These are phyloP conservation scores for Cataglyphis hispanica DNA, from an alignment of 1,140 invertebrate genomes.

Conservation along the genomic window DNA sequence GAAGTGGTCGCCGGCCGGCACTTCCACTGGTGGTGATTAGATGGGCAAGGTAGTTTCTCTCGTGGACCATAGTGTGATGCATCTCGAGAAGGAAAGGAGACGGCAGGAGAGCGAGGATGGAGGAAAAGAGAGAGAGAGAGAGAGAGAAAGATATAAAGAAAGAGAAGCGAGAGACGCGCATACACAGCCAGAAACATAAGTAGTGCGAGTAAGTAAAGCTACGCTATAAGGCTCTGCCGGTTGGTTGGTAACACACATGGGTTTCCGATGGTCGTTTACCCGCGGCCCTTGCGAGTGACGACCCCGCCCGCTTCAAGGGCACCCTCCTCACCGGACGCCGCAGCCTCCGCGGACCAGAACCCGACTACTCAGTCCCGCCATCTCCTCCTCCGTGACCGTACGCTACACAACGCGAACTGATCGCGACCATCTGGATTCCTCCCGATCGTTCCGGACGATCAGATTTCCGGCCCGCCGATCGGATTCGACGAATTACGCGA, in stretches of 20 bases:
- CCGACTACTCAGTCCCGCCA: conserved; percentile 75
- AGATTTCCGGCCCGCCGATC: conserved; percentile 29
- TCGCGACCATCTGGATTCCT: conserved; percentile 78
- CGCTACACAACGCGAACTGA: conserved; percentile 76
- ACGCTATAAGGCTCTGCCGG: conserved; percentile 70
- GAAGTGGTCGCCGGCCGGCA: conserved; percentile 39
- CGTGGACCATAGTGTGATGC: conserved; percentile 17
- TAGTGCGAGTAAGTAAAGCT: conserved; percentile 73
- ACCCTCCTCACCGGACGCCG: conserved; percentile 79
- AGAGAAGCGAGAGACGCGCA: conserved; percentile 49
- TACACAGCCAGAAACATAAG: conserved; percentile 72
- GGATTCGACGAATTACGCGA: neutral
- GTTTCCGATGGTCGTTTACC: conserved; percentile 86
- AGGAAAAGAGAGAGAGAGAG: conserved; percentile 7
- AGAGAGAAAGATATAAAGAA: neutral
- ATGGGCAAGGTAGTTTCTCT: conserved; percentile 59
- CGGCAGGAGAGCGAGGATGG: neutral
- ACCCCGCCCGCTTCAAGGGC: conserved; percentile 86
- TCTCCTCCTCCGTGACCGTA: conserved; percentile 67
- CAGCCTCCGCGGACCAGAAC: conserved; percentile 76
- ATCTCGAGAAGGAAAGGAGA: conserved; percentile 12
- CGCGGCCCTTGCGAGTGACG: conserved; percentile 84
- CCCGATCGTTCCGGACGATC: conserved; percentile 43
- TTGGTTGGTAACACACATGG: conserved; percentile 79
- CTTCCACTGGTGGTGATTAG: conserved; percentile 41